These are phyloP conservation scores for Scaptomyza tumidula DNA, from an alignment of 2,888 invertebrate species.

Conservation along the genomic window DNA sequence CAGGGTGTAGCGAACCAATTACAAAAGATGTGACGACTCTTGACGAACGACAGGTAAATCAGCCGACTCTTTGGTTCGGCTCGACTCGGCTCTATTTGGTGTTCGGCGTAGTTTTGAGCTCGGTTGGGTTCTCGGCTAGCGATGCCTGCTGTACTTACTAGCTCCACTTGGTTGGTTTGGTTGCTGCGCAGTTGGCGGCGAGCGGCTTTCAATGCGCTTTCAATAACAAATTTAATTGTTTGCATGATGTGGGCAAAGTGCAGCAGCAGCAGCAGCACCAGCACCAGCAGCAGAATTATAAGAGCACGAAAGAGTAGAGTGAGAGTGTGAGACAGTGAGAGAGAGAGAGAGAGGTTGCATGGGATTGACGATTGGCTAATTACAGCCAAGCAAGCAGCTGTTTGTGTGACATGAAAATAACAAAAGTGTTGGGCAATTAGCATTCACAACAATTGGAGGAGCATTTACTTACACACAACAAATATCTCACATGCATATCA, in stretches of 20 bases:
- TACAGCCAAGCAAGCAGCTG: conserved; percentile 42
- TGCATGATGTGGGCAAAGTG: conserved; percentile 65
- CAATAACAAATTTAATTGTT: conserved; percentile 76
- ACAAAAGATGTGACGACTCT: conserved; percentile 53
- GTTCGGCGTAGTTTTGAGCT: conserved; percentile 8
- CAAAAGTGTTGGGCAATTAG: conserved; percentile 55
- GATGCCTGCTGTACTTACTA: neutral
- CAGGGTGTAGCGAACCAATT: conserved; percentile 29
- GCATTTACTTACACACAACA: neutral
- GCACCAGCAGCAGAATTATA: neutral
- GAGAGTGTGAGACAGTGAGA: neutral
- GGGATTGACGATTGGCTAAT: conserved; percentile 27
- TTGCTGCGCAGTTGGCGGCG: conserved; percentile 53
- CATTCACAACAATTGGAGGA: conserved; percentile 23
- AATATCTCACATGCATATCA: conserved; percentile 4
- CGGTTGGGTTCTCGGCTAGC: conserved; percentile 13
- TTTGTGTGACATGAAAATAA: conserved; percentile 34
- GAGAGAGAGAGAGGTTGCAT: neutral
- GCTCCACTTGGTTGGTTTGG: conserved; percentile 18
- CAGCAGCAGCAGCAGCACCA: conserved; percentile 23
- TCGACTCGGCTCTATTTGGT: conserved; percentile 5
- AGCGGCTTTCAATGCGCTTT: conserved; percentile 58
- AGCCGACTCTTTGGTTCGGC: conserved; percentile 20
- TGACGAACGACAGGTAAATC: conserved; percentile 43
- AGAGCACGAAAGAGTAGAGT: neutral